Evolutionary conservation across 2,113 vertebrate species (phyloP), one percentile per base, ranked within the genome.

Genomic region (Channa maculata): DNA sequence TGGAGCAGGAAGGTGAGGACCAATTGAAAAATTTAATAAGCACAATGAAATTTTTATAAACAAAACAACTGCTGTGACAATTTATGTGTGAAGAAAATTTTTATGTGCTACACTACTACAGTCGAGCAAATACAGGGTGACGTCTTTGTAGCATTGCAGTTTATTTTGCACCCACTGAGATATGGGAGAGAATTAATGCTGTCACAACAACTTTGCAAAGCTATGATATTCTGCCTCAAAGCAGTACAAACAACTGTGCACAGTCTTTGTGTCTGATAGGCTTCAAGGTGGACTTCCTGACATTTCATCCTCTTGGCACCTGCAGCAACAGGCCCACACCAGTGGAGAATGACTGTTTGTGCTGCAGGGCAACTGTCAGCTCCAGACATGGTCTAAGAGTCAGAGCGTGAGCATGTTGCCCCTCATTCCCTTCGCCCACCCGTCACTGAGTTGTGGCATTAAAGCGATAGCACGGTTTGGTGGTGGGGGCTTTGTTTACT

Each of bases 401-500:
- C 34, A 66, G 71, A 51, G 65, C 8, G n/a, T 6, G 60, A 45
- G 63, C 5, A 53, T 41, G 48, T 39, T 38, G 45, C 53, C 54
- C 57, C 39, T 67, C 68, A 13, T 60, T 72, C 48, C 67, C 64
- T 70, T 78, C 81, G 65, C 67, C 61, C 39, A 54, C 65, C 55
- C 38, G 45, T 67, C 65, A 71, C 61, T 81, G 87, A 84, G 9
- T 44, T 65, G 87, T 81, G 81, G 78, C 78, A 71, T 80, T 85
- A 80, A 84, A 82, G 84, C 84, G 83, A 87, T 82, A 77, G 78
- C 67, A 58, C 64, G 75, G 75, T 80, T 79, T 75, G 74, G 67
- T 60, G 66, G 77, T 77, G 48, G 43, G 14, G 41, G 80, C 79
- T 90, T 82, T 91, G 88, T 93, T 92, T 93, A 92, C 75, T 49